Conservation (phyloP, 1,140 invertebrate genomes). For the Anastrepha ludens region DNA sequence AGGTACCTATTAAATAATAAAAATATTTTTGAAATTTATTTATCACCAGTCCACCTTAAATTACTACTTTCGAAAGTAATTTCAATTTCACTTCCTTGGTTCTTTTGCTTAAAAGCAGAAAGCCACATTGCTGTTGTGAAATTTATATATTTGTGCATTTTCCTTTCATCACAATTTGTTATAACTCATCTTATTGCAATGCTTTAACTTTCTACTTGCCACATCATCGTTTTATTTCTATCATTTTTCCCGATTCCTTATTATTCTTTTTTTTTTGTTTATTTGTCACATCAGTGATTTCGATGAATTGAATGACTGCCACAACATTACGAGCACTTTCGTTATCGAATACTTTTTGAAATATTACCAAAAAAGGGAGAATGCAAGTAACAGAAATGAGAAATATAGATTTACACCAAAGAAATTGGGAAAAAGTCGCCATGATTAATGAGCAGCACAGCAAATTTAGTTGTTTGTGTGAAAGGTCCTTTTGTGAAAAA, state of each 20-base stretch:
- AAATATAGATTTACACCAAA: background rate
- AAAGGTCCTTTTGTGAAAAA: background rate
- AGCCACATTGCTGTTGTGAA: background rate
- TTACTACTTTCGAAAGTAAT: no score
- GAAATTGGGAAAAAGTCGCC: background rate
- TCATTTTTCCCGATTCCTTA: background rate
- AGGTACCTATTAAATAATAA: no score
- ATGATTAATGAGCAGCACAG: slow-evolving; percentile 33
- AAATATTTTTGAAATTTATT: no score
- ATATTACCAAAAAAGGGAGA: slow-evolving; percentile 1
- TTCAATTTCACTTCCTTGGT: background rate
- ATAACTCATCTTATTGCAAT: background rate
- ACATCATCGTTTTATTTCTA: background rate
- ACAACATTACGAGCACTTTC: slow-evolving; percentile 23
- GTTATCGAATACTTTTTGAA: slow-evolving; percentile 35
- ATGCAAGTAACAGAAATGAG: background rate
- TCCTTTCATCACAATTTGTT: background rate
- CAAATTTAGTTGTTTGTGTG: background rate
- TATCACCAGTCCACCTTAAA: no score
- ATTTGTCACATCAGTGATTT: background rate
- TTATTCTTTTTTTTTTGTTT: background rate
- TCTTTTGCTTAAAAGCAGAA: background rate
- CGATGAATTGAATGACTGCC: slow-evolving; percentile 6
- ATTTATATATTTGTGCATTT: background rate
- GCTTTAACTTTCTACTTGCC: background rate